Conservation (phyloP, 2,888 invertebrate species). For the Rhaphigaster nebulosa region DNA sequence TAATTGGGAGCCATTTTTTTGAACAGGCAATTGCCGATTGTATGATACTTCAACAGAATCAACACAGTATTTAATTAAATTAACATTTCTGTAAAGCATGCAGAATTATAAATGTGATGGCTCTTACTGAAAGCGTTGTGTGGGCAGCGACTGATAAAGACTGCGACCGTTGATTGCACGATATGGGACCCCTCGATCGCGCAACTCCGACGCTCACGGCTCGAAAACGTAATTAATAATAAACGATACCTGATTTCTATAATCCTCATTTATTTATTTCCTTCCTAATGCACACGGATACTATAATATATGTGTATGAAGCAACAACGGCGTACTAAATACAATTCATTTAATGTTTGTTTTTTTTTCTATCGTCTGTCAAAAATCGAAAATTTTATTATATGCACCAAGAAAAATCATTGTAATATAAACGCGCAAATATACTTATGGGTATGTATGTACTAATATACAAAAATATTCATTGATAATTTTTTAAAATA, state of each 20-base stretch:
- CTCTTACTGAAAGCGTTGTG: background rate
- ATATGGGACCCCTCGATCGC: background rate
- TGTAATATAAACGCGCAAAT: background rate
- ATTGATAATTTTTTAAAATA: background rate
- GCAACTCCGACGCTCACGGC: background rate
- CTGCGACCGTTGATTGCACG: constrained; percentile 8
- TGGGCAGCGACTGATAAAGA: constrained; percentile 20
- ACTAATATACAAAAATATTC: background rate
- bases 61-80: background rate
- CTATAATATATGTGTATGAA: background rate
- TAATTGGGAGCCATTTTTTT: background rate
- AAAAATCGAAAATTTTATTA: background rate
- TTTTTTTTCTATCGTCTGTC: background rate
- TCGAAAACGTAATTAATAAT: constrained; percentile 4
- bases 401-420: background rate
- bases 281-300: background rate
- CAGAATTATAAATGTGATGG: background rate
- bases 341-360: background rate
- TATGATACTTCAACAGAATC: background rate
- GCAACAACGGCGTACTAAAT: background rate
- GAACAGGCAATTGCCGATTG: background rate
- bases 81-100: background rate
- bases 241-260: background rate
- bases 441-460: background rate
- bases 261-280: background rate